Percentiles rank a stretch among this genome's conserved stretches.
Evolutionary conservation across 1,140 invertebrate species (phyloP).

Genomic region (Leptinotarsa defecta): DNA sequence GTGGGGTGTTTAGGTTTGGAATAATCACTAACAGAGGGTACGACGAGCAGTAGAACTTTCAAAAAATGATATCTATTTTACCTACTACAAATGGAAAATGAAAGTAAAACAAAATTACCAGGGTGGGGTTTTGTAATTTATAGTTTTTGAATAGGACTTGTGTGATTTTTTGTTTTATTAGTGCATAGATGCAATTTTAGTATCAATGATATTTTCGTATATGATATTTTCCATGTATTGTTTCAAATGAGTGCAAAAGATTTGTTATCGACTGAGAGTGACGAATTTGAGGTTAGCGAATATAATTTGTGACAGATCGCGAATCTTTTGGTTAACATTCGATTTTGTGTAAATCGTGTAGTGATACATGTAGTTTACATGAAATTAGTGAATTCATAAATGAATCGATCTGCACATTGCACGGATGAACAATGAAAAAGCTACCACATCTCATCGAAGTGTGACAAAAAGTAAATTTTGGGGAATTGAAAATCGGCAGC

Average conservation of each 20-base stretch:
- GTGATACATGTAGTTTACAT: conserved; percentile 14
- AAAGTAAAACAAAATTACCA: conserved; percentile 31
- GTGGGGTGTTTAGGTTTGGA: not conserved
- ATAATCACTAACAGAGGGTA: not conserved
- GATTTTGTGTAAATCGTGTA: conserved; percentile 21
- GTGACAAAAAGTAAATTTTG: conserved; percentile 40
- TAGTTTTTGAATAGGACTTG: conserved; percentile 23
- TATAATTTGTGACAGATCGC: conserved; percentile 34
- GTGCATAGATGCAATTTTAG: not conserved
- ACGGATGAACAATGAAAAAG: conserved; percentile 27
- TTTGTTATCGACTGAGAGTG: conserved; percentile 32
- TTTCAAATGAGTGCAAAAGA: conserved; percentile 12
- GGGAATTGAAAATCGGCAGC: conserved; percentile 37
- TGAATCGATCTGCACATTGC: not conserved
- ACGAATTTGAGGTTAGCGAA: conserved; percentile 34
- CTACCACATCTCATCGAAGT: conserved; percentile 12
- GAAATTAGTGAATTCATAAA: conserved; percentile 9
- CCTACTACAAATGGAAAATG: not conserved
- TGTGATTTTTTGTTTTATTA: conserved; percentile 17
- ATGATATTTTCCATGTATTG: not conserved
- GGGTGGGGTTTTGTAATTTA: conserved; percentile 34
- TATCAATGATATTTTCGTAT: not conserved
- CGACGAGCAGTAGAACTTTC: not conserved
- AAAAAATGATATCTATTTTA: not conserved
- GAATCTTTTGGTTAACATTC: not conserved